phyloP scores from a whole-genome alignment of 1,140 invertebrate genomes.

The Paramacrobiotus metropolitanus region DNA sequence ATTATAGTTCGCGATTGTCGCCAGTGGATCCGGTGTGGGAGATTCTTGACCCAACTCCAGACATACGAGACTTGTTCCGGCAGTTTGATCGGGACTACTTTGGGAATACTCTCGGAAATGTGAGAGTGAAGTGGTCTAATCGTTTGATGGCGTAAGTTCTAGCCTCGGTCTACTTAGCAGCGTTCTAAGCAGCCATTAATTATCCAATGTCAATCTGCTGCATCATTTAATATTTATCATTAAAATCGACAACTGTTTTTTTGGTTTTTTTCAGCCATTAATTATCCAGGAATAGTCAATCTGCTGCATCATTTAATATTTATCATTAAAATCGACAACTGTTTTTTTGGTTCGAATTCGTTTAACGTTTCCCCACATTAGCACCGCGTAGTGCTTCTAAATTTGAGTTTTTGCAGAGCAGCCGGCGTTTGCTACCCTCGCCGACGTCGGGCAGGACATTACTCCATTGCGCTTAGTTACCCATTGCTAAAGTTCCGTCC shows the following conservation, averaged over 20 bases:
- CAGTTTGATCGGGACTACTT: slow-evolving; percentile 71
- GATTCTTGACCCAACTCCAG: slow-evolving; percentile 70
- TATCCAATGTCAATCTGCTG: no score
- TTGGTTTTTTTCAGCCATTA: no score
- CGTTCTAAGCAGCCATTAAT: no score
- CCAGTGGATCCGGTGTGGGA: slow-evolving; percentile 39
- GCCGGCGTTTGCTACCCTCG: slow-evolving; percentile 61
- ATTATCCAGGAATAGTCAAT: no score
- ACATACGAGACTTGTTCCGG: slow-evolving; percentile 58
- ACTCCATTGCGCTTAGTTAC: slow-evolving; percentile 48
- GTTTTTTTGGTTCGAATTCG: no score
- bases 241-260: no score
- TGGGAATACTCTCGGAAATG: slow-evolving; percentile 40
- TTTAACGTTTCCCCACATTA: no score
- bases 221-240: no score
- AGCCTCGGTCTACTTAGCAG: no score
- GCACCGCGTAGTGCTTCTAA: no score
- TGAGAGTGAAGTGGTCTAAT: slow-evolving; percentile 76
- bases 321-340: no score
- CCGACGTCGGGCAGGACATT: slow-evolving; percentile 44
- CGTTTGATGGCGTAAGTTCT: slow-evolving; percentile 61
- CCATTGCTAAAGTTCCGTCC: slow-evolving; percentile 72
- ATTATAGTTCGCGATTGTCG: slow-evolving; percentile 14
- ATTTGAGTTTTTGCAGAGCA: slow-evolving; percentile 32
- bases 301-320: no score